Base-by-base conservation (phyloP, 2,113 vertebrate genomes). In the Pica pica region DNA sequence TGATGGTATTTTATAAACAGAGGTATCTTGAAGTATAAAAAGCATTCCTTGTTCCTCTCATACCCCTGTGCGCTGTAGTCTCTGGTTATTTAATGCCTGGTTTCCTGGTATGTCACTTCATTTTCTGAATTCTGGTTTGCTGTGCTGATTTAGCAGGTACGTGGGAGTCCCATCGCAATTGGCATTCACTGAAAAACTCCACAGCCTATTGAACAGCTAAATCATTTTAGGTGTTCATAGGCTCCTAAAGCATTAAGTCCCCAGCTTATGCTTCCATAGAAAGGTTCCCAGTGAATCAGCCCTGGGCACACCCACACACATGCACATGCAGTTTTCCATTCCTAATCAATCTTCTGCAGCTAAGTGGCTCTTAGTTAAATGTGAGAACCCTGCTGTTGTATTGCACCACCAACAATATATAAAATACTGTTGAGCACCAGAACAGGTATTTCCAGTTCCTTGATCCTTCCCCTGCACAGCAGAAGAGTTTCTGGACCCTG, bases 31-130 rank as follows among this genome's bases (percentile, higher is more conserved):
- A 92, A 82, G 82, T 81, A 87, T 96, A 69, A 75, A 93, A 98
- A 97, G 91, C 97, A 97, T 98, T 98, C 97, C 96, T 96, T 91
- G 75, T 96, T 98, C 96, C 94, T 89, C 84, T 95, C n/a, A 30
- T 95, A 86, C 76, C 95, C 95, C 97, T 97, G 97, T 15, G 31
- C 83, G 22, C 91, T 91, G 83, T 94, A 93, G 90, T 93, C 74
- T 96, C 79, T 79, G 94, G 74, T 67, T 96, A 67, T 81, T 79
- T 83, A 83, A 94, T 87, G 65, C 75, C 94, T 89, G 81, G 63
- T 83, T 92, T 96, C 57, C 74, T 79, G 76, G 52, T 81, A 94
- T 94, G 49, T 69, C 82, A 27, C 55, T 95, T 69, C n/a, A 67
- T 90, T 74, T 91, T 49, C 91, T 78, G 41, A 42, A 81, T 88